Evolutionary conservation across 2,113 vertebrate genomes (phyloP).

Genomic region (Mormyrus lacerda): DNA sequence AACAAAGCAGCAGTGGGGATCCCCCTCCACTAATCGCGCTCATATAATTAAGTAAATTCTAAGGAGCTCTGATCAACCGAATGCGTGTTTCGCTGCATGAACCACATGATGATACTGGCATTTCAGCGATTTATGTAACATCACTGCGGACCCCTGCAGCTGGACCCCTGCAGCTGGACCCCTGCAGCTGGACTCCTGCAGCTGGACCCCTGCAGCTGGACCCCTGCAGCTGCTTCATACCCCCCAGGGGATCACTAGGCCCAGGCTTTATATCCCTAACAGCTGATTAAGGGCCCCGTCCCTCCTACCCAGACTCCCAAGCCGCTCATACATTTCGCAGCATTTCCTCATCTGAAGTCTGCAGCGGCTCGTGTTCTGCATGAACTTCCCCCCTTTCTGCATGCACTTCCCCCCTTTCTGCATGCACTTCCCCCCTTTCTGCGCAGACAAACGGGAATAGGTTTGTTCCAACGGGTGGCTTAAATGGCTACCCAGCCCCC

Average conservation of each 20-base stretch:
- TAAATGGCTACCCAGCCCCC: not conserved
- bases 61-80: not conserved
- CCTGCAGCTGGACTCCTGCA: too few relatives aligned
- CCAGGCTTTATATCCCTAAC: not conserved
- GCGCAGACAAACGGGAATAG: not conserved
- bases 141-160: not conserved
- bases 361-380: not conserved
- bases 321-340: not conserved
- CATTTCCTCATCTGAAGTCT: not conserved
- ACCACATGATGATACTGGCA: not conserved
- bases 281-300: not conserved
- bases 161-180: too few relatives aligned
- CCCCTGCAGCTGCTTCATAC: not conserved
- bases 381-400: not conserved
- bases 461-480: not conserved
- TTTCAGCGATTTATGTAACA: not conserved
- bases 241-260: not conserved
- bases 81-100: not conserved
- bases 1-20: not conserved
- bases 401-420: not conserved
- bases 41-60: not conserved
- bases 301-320: not conserved
- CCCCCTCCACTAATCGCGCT: not conserved
- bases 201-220: too few relatives aligned
- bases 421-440: not conserved